Base-by-base conservation (phyloP, 2,888 invertebrate species). In the Nemotelus pantherinus region DNA sequence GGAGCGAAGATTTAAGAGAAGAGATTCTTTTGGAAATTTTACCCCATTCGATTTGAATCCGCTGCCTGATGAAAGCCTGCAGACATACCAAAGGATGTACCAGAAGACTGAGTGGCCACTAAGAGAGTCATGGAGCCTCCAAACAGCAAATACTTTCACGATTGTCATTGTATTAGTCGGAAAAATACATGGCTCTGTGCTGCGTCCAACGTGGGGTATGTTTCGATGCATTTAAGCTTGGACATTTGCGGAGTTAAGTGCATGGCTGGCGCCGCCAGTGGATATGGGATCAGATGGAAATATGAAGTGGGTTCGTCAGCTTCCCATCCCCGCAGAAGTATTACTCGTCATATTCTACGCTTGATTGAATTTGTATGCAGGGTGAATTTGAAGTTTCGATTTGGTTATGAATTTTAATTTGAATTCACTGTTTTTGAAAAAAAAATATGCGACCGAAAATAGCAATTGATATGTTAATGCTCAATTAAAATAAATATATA, bases 291-390 rank as follows among this genome's bases (percentile, higher is more conserved):
- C 3, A 3, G n/a, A 65, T 43, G 48, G 50, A 9, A 64, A n/a
- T 64, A 64, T 43, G 43, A 64, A 45, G 45, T 45, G 64, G 45
- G 45, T 64, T 25, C 25, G 48, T 48, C 48, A 48, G 5, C 48
- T 48, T 48, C 55, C 41, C 55, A 70, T 70, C 55, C 70, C 41
- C 53, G 10, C 7, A 63, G 3, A 6, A 55, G 55, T 55, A 7
- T 43, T 3, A 5, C 25, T 63, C 63, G 63, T 63, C 70, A 55
- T 55, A 70, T 43, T 70, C 50, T 50, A 10, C 25, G 53, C 41
- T 50, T 68, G 68, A 68, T 70, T 70, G 7, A 70, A 70, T 53
- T 55, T 2, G 43, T 10, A 10, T 2, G 25, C n/a, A 70, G 70
- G 70, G 70, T 70, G 70, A 2, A 6, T 70, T 4, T 50, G 43